phyloP scores from a whole-genome alignment of 2,888 invertebrate species.

The Amiota minor region DNA sequence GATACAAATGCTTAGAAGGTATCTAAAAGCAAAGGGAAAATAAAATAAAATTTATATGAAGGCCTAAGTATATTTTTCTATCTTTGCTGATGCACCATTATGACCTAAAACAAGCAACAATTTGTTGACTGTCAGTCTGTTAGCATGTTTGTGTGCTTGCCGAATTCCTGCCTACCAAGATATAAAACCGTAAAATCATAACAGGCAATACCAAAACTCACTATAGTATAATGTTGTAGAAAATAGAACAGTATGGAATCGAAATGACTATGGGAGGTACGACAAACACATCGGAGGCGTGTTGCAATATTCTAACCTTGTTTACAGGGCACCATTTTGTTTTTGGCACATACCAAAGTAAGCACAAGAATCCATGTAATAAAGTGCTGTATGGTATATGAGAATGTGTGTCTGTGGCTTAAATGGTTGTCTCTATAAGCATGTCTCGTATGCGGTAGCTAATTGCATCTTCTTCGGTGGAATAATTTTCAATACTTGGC shows the following conservation, averaged over 20 bases:
- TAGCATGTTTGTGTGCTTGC: not conserved
- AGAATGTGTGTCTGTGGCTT: conserved; percentile 1
- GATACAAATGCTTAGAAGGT: conserved; percentile 16
- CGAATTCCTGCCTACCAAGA: too few relatives aligned
- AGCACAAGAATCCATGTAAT: conserved; percentile 18
- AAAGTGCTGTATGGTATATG: conserved; percentile 21
- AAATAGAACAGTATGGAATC: not conserved
- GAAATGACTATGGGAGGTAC: not conserved
- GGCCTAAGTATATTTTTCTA: not conserved
- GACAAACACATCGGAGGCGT: not conserved
- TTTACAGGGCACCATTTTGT: conserved; percentile 29
- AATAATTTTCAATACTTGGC: too few relatives aligned
- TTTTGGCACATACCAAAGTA: conserved; percentile 27
- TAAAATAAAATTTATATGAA: conserved; percentile 41
- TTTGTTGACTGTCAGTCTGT: conserved; percentile 9
- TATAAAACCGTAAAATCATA: too few relatives aligned
- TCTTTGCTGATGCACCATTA: not conserved
- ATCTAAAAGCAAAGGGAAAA: conserved; percentile 21
- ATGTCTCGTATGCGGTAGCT: not conserved
- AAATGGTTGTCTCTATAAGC: not conserved
- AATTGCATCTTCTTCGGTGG: not conserved
- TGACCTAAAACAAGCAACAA: conserved; percentile 20
- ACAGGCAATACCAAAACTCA: too few relatives aligned
- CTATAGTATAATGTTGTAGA: too few relatives aligned
- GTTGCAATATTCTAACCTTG: conserved; percentile 15